Evolutionary conservation across 2,797 vertebrate genomes (phyloP).

Genomic region (Chiroxiphia lanceolata): DNA sequence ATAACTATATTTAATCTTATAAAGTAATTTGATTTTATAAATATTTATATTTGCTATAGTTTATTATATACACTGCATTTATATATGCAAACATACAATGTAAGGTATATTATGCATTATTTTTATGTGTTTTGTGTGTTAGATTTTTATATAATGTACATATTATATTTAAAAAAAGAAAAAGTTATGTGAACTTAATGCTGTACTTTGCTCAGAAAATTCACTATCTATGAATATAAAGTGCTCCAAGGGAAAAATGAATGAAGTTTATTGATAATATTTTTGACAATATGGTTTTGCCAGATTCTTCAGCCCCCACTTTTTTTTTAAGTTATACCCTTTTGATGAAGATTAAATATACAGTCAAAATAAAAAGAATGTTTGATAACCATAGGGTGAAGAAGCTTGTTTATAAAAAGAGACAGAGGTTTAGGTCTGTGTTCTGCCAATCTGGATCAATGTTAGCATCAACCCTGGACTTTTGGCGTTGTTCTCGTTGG

Average conservation of each 20-base stretch:
- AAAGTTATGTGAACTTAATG: not conserved
- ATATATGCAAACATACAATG: not conserved
- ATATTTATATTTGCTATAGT: conserved; percentile 29
- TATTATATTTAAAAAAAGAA: not conserved
- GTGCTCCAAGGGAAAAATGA: not conserved
- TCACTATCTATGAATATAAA: not conserved
- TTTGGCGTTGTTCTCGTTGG: not conserved
- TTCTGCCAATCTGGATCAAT: not conserved
- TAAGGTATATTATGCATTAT: not conserved
- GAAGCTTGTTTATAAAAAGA: not conserved
- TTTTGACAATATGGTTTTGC: not conserved
- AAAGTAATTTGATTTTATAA: conserved; percentile 37
- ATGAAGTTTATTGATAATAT: not conserved
- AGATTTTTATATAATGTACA: not conserved
- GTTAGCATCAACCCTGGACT: not conserved
- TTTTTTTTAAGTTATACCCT: not conserved
- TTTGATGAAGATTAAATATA: not conserved
- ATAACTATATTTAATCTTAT: conserved; percentile 39
- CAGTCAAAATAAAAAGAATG: not conserved
- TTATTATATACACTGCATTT: not conserved
- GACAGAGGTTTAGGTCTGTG: not conserved
- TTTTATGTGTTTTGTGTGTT: not conserved
- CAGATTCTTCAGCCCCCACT: not conserved
- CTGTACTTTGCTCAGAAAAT: not conserved
- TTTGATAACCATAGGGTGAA: not conserved